Evolutionary conservation across 1,140 invertebrate species (phyloP).

Genomic region (Ectropis grisescens): DNA sequence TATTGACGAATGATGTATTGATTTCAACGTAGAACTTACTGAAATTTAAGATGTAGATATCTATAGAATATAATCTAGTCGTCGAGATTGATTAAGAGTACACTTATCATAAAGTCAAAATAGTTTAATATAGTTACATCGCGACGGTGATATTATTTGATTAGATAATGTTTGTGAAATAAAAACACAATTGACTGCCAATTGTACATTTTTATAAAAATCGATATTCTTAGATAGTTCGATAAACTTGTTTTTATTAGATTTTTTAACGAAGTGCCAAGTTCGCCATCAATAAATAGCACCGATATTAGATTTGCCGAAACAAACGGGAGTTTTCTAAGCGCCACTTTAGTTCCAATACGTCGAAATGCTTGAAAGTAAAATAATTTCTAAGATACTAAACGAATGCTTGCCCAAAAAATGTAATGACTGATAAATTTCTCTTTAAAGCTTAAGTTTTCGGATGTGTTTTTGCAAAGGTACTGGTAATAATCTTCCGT

Average conservation of each 20-base stretch:
- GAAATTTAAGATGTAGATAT: slow-evolving; percentile 51
- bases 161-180: slow-evolving; percentile 42
- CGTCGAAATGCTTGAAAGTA: slow-evolving; percentile 31
- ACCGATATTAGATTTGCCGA: slow-evolving; percentile 3
- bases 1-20: slow-evolving; percentile 55
- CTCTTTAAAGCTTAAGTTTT: slow-evolving; percentile 21
- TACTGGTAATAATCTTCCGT: slow-evolving; percentile 15
- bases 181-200: slow-evolving; percentile 61
- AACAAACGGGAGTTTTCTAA: slow-evolving; percentile 5
- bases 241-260: slow-evolving; percentile 57
- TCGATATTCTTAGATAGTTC: slow-evolving; percentile 65
- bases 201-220: slow-evolving; percentile 64
- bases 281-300: slow-evolving; percentile 19
- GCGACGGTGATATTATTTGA: slow-evolving; percentile 58
- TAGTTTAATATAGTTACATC: slow-evolving; percentile 35
- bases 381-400: slow-evolving; percentile 15
- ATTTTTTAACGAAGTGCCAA: slow-evolving; percentile 60
- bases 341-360: slow-evolving; percentile 12
- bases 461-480: slow-evolving; percentile 15
- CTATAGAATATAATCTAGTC: slow-evolving; percentile 33
- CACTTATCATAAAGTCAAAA: slow-evolving; percentile 45
- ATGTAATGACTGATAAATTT: slow-evolving; percentile 51
- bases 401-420: slow-evolving; percentile 43
- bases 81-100: slow-evolving; percentile 21
- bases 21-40: slow-evolving; percentile 49